These are phyloP conservation scores for Nephrotoma appendiculata DNA, from an alignment of 2,888 invertebrate species.

Conservation along the genomic window DNA sequence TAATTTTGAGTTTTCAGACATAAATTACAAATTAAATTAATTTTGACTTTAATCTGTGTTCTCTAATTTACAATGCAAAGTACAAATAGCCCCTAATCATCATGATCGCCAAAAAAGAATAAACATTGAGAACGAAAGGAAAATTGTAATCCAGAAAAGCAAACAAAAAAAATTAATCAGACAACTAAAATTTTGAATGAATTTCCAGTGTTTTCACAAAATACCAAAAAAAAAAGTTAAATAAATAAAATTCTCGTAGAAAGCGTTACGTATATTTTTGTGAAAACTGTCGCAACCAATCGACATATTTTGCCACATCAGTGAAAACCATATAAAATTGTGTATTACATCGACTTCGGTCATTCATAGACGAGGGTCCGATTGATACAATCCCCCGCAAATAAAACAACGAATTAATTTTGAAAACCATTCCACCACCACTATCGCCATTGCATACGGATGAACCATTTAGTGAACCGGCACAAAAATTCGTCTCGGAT, in stretches of 20 bases:
- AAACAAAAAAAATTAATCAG: background rate
- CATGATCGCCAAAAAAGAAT: background rate
- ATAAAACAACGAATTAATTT: conserved; percentile 7
- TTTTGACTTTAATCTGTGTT: background rate
- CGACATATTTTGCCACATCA: conserved; percentile 26
- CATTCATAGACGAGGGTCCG: conserved; percentile 15
- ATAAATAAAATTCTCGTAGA: too few species aligned
- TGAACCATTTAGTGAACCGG: conserved; percentile 18
- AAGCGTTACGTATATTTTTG: background rate
- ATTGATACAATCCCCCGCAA: conserved; percentile 14
- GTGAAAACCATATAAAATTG: conserved; percentile 34
- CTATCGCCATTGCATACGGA: conserved; percentile 39
- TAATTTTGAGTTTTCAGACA: too few species aligned
- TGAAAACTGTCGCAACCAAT: conserved; percentile 19
- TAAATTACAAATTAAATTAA: background rate
- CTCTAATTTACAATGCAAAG: background rate
- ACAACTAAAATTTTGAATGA: background rate
- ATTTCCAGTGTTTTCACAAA: background rate
- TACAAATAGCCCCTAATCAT: background rate
- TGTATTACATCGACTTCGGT: conserved; percentile 30
- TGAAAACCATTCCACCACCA: conserved; percentile 34
- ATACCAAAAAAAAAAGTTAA: background rate
- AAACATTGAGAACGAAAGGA: background rate
- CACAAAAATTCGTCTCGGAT: conserved; percentile 11
- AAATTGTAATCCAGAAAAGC: background rate